These are phyloP conservation scores for Vandiemenella viatica DNA, from an alignment of 2,888 invertebrate genomes.

Conservation along the genomic window DNA sequence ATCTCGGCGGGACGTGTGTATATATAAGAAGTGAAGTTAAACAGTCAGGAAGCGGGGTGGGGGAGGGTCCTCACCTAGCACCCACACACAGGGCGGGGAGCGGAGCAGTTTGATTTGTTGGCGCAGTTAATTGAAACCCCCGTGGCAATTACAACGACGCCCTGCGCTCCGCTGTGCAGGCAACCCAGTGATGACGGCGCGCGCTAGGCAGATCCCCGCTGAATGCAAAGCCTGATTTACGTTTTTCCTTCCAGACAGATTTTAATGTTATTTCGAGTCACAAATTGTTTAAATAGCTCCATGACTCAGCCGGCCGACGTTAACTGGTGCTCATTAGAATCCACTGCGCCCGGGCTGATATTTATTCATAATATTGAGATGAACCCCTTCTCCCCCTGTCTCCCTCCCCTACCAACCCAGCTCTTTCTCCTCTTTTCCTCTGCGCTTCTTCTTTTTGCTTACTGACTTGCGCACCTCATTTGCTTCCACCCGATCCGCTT, in stretches of 20 bases:
- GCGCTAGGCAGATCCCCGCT: constrained; percentile 5
- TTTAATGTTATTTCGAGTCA: constrained; percentile 37
- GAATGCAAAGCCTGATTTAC: constrained; percentile 35
- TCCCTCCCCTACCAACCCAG: background rate
- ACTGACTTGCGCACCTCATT: too few species aligned
- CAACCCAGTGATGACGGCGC: constrained; percentile 15
- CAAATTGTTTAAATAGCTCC: constrained; percentile 38
- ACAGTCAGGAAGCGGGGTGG: background rate
- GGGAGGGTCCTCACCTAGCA: background rate
- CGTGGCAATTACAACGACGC: constrained; percentile 32
- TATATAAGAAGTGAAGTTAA: background rate
- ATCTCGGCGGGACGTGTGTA: background rate
- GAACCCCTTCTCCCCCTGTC: constrained; percentile 20
- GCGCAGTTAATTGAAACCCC: constrained; percentile 37
- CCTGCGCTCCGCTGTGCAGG: constrained; percentile 21
- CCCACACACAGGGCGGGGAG: background rate
- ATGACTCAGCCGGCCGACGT: constrained; percentile 34
- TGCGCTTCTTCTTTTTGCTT: background rate
- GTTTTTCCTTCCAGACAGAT: constrained; percentile 32
- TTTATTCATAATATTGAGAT: constrained; percentile 35
- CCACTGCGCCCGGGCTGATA: constrained; percentile 25
- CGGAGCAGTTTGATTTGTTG: constrained; percentile 32
- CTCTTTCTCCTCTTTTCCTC: background rate
- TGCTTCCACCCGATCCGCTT: background rate
- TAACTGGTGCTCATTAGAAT: constrained; percentile 34